Conservation (phyloP, 2,113 vertebrate species). For the Leucopsar rothschildi region DNA sequence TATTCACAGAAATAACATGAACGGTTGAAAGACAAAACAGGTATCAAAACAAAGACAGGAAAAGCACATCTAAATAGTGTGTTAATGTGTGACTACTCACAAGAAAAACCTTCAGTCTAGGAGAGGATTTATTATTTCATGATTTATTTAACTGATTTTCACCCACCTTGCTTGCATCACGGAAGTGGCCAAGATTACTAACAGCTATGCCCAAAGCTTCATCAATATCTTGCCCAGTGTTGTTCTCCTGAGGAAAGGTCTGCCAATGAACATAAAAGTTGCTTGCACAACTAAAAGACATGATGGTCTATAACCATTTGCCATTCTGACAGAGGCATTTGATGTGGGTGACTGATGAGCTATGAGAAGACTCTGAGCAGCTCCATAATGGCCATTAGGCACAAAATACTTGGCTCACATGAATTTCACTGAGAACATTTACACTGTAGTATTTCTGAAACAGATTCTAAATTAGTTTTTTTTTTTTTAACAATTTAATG, state of each 20-base stretch:
- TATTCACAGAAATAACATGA: not conserved
- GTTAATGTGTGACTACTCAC: not conserved
- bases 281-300: not conserved
- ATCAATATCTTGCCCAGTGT: slow-evolving; percentile 58
- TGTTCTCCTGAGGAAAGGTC: slow-evolving; percentile 47
- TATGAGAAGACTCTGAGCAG: not conserved
- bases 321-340: not conserved
- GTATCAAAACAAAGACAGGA: not conserved
- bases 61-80: not conserved
- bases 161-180: slow-evolving; percentile 60
- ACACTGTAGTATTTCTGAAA: not conserved
- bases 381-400: not conserved
- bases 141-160: not conserved
- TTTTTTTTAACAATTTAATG: not conserved
- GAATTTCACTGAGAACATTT: not conserved
- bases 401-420: not conserved
- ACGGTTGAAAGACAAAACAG: not conserved
- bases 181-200: slow-evolving; percentile 57
- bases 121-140: not conserved
- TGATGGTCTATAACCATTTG: not conserved
- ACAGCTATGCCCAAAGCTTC: slow-evolving; percentile 62
- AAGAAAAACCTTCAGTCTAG: not conserved
- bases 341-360: not conserved
- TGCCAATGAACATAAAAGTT: not conserved
- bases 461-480: not conserved